Conservation (phyloP, 2,888 invertebrate species). For the Dicycla oo region DNA sequence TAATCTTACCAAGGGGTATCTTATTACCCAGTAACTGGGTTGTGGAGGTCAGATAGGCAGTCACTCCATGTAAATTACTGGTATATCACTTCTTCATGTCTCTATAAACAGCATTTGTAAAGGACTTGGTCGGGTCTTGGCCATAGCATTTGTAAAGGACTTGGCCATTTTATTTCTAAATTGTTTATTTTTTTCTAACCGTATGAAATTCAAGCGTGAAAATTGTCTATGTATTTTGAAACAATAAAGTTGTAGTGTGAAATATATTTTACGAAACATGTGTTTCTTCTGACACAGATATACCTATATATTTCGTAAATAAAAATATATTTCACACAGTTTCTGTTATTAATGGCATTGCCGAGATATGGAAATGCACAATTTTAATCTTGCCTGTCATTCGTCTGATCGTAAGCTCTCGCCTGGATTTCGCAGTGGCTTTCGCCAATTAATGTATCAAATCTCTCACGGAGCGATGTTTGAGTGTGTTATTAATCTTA, state of each 20-base stretch:
- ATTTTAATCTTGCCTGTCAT: constrained; percentile 42
- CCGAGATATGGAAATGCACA: constrained; percentile 41
- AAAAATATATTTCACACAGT: constrained; percentile 27
- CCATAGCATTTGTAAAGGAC: constrained; percentile 29
- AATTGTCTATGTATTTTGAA: constrained; percentile 15
- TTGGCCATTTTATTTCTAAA: constrained; percentile 4
- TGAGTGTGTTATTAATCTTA: constrained; percentile 83
- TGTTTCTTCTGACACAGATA: neutral
- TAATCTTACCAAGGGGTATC: too few species aligned
- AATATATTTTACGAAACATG: constrained; percentile 26
- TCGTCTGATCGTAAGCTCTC: constrained; percentile 49
- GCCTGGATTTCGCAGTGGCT: constrained; percentile 59
- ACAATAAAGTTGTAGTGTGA: constrained; percentile 10
- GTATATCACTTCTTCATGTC: constrained; percentile 40
- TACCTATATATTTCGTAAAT: constrained; percentile 17
- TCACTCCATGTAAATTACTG: too few species aligned
- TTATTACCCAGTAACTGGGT: too few species aligned
- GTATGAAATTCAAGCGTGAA: constrained; percentile 21
- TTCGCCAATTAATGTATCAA: constrained; percentile 66
- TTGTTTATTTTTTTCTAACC: neutral
- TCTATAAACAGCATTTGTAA: constrained; percentile 40
- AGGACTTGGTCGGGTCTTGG: constrained; percentile 10
- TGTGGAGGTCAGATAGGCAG: too few species aligned
- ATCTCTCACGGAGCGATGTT: constrained; percentile 69
- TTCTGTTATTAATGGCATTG: constrained; percentile 30